These are phyloP conservation scores for Pangasius krempfi DNA, from an alignment of 2,797 vertebrate genomes.

Conservation along the genomic window DNA sequence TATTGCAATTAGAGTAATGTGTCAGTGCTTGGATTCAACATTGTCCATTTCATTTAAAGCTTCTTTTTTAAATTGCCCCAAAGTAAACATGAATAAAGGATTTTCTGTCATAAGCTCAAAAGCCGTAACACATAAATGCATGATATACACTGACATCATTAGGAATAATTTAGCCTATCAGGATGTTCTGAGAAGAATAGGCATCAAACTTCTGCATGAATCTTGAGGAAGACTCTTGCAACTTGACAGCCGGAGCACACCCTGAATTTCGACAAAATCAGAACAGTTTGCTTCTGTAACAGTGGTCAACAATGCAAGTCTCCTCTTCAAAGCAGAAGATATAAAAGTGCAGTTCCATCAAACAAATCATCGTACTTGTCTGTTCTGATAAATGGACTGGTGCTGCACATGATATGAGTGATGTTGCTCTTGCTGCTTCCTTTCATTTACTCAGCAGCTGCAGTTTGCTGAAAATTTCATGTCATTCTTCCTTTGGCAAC, in stretches of 20 bases:
- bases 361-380: constrained; percentile 58
- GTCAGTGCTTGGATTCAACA: not conserved
- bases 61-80: not conserved
- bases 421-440: constrained; percentile 43
- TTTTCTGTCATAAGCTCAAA: not conserved
- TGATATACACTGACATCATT: not conserved
- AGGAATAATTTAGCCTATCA: not conserved
- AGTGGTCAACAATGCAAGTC: constrained; percentile 22
- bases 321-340: constrained; percentile 42
- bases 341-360: constrained; percentile 36
- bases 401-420: constrained; percentile 43
- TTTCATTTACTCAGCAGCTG: constrained; percentile 48
- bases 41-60: not conserved
- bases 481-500: constrained; percentile 45
- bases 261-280: not conserved
- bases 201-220: not conserved
- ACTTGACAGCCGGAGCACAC: not conserved
- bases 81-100: not conserved
- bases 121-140: not conserved
- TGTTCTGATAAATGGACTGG: constrained; percentile 52
- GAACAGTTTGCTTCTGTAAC: constrained; percentile 14
- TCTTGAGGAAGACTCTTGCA: not conserved
- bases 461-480: constrained; percentile 46
- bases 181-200: not conserved
- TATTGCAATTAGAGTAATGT: not conserved